These are phyloP conservation scores for Microcaecilia unicolor DNA, from an alignment of 2,797 vertebrate genomes.

Conservation along the genomic window DNA sequence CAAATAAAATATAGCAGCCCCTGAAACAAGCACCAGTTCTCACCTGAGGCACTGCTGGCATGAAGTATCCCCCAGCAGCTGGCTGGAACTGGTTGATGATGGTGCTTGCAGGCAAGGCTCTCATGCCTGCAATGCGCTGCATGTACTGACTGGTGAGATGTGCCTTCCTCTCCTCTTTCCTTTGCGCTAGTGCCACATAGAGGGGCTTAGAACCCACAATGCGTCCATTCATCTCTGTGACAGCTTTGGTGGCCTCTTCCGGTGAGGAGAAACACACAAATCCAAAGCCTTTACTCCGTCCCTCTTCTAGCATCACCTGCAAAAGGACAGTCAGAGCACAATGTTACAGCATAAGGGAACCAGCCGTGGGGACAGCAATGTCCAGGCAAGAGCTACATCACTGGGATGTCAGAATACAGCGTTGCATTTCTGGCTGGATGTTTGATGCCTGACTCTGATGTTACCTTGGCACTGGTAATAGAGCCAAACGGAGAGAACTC, in stretches of 20 bases:
- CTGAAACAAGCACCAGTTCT: too few species aligned
- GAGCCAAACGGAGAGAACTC: slow-evolving; percentile 96
- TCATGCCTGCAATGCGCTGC: slow-evolving; percentile 96
- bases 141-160: slow-evolving; percentile 97
- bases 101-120: slow-evolving; percentile 90
- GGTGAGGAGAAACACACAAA: slow-evolving; percentile 98
- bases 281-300: slow-evolving; percentile 95
- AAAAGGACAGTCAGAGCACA: slow-evolving; percentile 15
- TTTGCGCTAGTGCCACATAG: slow-evolving; percentile 90
- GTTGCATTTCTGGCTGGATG: too few species aligned
- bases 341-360: too few species aligned
- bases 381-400: too few species aligned
- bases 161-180: slow-evolving; percentile 95
- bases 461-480: slow-evolving; percentile 93
- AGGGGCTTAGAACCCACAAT: slow-evolving; percentile 95
- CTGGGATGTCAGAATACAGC: too few species aligned
- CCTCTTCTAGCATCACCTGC: slow-evolving; percentile 96
- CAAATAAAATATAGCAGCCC: too few species aligned
- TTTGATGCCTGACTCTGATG: too few species aligned
- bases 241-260: slow-evolving; percentile 95
- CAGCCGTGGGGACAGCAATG: too few species aligned
- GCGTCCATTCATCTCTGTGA: slow-evolving; percentile 98
- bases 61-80: slow-evolving; percentile 84
- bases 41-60: slow-evolving; percentile 92
- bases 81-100: slow-evolving; percentile 98